These are phyloP conservation scores for Hyppa rectilinea DNA, from an alignment of 2,888 invertebrate genomes.

Conservation along the genomic window DNA sequence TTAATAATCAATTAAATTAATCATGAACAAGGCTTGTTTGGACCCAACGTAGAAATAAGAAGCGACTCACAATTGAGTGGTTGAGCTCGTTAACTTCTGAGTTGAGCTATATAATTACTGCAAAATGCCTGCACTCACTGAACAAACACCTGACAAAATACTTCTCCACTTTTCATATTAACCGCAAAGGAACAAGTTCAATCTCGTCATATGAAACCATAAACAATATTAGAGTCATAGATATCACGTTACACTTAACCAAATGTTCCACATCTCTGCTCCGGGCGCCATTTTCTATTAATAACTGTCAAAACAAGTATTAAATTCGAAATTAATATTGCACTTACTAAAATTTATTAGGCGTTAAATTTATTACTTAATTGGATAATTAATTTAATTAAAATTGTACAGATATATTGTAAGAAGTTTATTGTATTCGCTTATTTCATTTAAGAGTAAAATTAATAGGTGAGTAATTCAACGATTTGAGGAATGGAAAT, in stretches of 20 bases:
- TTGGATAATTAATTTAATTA: slow-evolving; percentile 35
- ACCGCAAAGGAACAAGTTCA: slow-evolving; percentile 40
- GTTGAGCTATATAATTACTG: too few relatives aligned
- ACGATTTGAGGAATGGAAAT: not conserved
- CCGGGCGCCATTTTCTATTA: slow-evolving; percentile 53
- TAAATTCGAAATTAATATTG: slow-evolving; percentile 49
- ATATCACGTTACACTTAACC: slow-evolving; percentile 50
- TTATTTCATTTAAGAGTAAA: slow-evolving; percentile 6
- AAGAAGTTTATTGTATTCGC: slow-evolving; percentile 17
- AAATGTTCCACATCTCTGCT: slow-evolving; percentile 48
- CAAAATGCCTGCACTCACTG: too few relatives aligned
- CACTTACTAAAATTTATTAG: slow-evolving; percentile 41
- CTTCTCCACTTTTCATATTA: slow-evolving; percentile 2
- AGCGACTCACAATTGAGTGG: not conserved
- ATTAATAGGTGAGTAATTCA: not conserved
- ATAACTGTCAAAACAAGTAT: slow-evolving; percentile 55
- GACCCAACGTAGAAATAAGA: not conserved
- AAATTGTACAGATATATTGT: slow-evolving; percentile 10
- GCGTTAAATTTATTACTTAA: slow-evolving; percentile 35
- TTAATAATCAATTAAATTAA: not conserved
- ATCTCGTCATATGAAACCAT: slow-evolving; percentile 33
- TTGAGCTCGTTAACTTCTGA: too few relatives aligned
- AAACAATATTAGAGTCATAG: slow-evolving; percentile 34
- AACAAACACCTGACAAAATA: slow-evolving; percentile 30
- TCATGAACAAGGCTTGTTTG: not conserved